phyloP scores from a whole-genome alignment of 2,888 invertebrate genomes.

The Malacosoma neustria region DNA sequence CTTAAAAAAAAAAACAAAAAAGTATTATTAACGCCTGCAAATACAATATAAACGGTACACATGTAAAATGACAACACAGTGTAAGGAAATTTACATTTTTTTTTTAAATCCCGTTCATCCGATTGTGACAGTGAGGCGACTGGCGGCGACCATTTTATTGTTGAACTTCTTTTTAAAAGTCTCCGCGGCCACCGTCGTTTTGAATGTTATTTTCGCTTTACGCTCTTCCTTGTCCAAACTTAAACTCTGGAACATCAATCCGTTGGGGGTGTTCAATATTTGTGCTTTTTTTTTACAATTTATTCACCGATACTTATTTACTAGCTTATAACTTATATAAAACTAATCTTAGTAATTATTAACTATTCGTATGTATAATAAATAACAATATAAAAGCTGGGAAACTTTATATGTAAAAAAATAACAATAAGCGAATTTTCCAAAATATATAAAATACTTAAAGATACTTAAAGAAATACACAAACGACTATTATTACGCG shows the following conservation, averaged over 20 bases:
- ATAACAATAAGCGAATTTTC: too few relatives aligned
- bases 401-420: too few relatives aligned
- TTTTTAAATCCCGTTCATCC: constrained; percentile 11
- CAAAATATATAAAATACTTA: too few relatives aligned
- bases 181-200: constrained; percentile 45
- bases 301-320: not conserved
- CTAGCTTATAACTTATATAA: too few relatives aligned
- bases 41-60: not conserved
- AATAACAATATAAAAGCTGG: too few relatives aligned
- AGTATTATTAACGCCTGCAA: constrained; percentile 4
- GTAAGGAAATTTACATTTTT: constrained; percentile 8
- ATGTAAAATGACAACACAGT: not conserved
- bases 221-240: constrained; percentile 56
- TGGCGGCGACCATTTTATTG: constrained; percentile 67
- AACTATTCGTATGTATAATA: too few relatives aligned
- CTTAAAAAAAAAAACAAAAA: too few relatives aligned
- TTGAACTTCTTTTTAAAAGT: constrained; percentile 61
- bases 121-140: constrained; percentile 47
- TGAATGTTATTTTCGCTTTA: constrained; percentile 56
- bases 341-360: too few relatives aligned
- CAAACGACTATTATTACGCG: too few relatives aligned
- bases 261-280: not conserved
- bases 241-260: constrained; percentile 57
- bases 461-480: too few relatives aligned
- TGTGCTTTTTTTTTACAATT: not conserved